Evolutionary conservation across 2,888 invertebrate genomes (phyloP).

Genomic region (Lepeophtheirus nordmannii): DNA sequence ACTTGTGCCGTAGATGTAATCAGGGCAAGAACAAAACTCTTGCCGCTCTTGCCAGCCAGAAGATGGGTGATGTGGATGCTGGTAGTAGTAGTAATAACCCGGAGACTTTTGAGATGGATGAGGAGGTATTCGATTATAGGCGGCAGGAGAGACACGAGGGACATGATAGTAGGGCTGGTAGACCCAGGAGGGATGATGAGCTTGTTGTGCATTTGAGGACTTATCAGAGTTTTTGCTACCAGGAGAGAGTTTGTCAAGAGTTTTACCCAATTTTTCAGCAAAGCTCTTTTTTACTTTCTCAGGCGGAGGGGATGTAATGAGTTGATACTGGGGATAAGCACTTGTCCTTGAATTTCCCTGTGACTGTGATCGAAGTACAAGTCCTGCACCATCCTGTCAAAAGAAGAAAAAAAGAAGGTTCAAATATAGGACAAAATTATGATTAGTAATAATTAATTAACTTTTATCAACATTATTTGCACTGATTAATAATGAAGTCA

Average conservation of each 20-base stretch:
- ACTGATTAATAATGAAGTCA: no score
- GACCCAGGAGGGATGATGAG: background rate
- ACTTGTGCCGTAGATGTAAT: constrained; percentile 1
- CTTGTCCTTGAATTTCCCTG: background rate
- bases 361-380: constrained; percentile 1
- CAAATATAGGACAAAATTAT: background rate
- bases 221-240: background rate
- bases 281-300: constrained; percentile 12
- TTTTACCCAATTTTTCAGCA: constrained; percentile 11
- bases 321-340: background rate
- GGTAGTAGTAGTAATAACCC: background rate
- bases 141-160: background rate
- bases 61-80: background rate
- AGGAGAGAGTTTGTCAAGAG: constrained; percentile 16
- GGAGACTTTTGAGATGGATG: background rate
- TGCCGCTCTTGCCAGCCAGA: background rate
- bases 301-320: background rate
- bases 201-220: background rate
- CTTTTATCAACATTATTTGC: no score
- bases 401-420: background rate
- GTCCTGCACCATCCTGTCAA: constrained; percentile 9
- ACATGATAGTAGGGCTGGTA: constrained; percentile 1
- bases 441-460: no score
- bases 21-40: constrained; percentile 1
- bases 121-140: constrained; percentile 8